Base-by-base conservation (phyloP, 2,797 vertebrate species). In the Mus minutoides region DNA sequence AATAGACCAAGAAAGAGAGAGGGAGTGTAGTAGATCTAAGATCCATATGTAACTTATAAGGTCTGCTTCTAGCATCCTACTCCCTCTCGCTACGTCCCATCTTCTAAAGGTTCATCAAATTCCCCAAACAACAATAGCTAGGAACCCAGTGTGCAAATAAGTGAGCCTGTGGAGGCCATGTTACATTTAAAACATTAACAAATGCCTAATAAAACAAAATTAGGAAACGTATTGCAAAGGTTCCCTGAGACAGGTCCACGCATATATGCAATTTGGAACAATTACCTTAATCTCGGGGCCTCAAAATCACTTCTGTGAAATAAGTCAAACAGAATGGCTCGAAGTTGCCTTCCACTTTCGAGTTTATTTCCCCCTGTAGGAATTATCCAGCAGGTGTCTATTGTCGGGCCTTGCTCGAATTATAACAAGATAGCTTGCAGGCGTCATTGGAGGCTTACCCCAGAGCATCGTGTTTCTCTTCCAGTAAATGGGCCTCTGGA, bases 401-500 rank as follows among this genome's bases (percentile, higher is more conserved):
- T 54, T 60, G 60, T 40, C 86, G 7, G 6, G 4, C 37, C 56
- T 54, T 21, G 56, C 92, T 87, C 14, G 1, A 2, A 22, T 71
- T 29, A 56, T 86, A 77, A 49, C 69, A 82, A 58, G 40, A 79
- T 31, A 26, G 29, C 92, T 94, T 60, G 77, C 85, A 76, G 89
- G 46, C n/a, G 1, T 52, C 12, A 0, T 19, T 60, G 54, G 52
- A 93, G 16, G 62, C 92, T 92, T 79, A 93, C 49, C 52, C 90
- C 80, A 88, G 31, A 92, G 49, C 86, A 94, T 78, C 77, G 49
- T 91, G 29, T 88, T 95, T 83, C 62, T 89, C 52, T 91, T 90
- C 52, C 64, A 60, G 71, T n/a, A 37, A 92, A 84, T 80, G 92
- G n/a, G 34, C 94, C 97, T 95, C 90, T 76, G 90, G 94, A 96